These are phyloP conservation scores for Pygathrix nemaeus DNA, from an alignment of 2,113 vertebrate species.

Conservation along the genomic window DNA sequence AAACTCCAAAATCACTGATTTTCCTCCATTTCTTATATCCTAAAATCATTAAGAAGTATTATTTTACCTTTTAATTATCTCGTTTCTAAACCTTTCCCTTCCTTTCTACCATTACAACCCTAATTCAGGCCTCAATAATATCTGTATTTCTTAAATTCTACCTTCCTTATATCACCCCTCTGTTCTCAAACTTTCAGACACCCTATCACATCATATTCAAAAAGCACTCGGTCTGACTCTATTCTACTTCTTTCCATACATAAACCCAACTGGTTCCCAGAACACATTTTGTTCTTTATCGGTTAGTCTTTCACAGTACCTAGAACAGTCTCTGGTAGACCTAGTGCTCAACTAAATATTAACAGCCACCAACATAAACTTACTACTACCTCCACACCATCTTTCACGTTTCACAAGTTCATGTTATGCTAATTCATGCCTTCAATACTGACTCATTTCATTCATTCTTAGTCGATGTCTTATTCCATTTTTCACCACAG, in stretches of 20 bases:
- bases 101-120: not conserved
- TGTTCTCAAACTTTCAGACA: not conserved
- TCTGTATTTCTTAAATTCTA: conserved; percentile 1
- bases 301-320: not conserved
- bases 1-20: not conserved
- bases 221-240: not conserved
- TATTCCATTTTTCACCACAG: not conserved
- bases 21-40: not conserved
- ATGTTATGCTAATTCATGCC: not conserved
- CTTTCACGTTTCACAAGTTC: not conserved
- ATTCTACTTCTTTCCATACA: not conserved
- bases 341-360: not conserved
- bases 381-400: not conserved
- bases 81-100: not conserved
- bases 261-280: not conserved
- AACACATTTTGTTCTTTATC: not conserved
- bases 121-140: not conserved
- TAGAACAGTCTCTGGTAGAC: not conserved
- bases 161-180: not conserved
- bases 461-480: not conserved
- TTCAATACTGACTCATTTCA: conserved; percentile 8
- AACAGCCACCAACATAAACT: not conserved
- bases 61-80: conserved; percentile 11
- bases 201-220: not conserved
- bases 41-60: not conserved